Evolutionary conservation across 2,113 vertebrate species (phyloP).

Genomic region (Xenopus borealis): DNA sequence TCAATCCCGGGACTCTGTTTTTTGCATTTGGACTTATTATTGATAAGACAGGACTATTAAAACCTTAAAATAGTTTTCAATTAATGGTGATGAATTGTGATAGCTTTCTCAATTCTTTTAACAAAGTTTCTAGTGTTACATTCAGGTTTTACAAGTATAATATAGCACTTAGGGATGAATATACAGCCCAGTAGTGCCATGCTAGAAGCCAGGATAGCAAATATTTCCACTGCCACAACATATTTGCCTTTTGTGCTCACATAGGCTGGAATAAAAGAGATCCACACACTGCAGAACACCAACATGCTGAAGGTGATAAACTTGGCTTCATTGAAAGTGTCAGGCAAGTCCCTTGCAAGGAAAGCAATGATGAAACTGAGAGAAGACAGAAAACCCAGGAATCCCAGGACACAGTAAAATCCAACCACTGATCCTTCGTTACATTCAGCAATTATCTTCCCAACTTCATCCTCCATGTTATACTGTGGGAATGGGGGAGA

Average conservation of each 20-base stretch:
- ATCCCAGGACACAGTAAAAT: background rate
- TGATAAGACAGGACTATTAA: no score
- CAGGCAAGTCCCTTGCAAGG: background rate
- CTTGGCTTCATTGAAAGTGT: background rate
- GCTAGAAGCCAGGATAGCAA: background rate
- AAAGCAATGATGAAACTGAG: background rate
- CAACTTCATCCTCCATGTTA: background rate
- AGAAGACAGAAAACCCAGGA: background rate
- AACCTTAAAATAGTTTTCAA: no score
- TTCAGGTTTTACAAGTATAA: background rate
- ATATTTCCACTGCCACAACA: background rate
- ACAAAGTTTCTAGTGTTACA: background rate
- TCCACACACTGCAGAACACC: background rate
- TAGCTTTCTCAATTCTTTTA: background rate
- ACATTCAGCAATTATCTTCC: background rate
- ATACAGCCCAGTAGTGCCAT: background rate
- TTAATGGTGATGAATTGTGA: no score
- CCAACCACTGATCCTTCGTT: background rate
- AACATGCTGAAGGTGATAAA: background rate
- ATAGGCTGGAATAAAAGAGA: background rate
- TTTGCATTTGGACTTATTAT: no score
- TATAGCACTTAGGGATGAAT: background rate
- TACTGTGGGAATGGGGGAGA: background rate
- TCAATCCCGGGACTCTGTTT: no score
- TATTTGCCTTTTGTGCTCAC: background rate